Evolutionary conservation across 1,140 invertebrate genomes (phyloP).

Genomic region (Onthophagus taurus): DNA sequence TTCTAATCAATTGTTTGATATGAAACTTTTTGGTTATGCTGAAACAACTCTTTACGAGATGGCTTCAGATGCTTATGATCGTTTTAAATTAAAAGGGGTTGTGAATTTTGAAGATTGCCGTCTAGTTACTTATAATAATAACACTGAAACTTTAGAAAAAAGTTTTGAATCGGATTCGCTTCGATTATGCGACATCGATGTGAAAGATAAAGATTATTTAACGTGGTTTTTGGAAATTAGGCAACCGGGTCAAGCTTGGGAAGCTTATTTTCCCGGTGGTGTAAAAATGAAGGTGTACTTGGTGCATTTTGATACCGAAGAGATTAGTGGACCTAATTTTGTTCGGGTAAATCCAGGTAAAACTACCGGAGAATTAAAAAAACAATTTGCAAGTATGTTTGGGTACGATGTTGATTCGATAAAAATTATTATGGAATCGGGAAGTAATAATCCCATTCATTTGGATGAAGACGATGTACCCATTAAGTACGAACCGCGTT

Average conservation of each 20-base stretch:
- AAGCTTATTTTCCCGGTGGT: constrained; percentile 55
- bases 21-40: constrained; percentile 43
- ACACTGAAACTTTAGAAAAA: constrained; percentile 56
- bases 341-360: constrained; percentile 50
- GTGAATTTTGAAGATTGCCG: constrained; percentile 58
- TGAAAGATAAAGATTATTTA: constrained; percentile 22
- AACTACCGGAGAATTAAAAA: constrained; percentile 52
- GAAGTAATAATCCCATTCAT: constrained; percentile 40
- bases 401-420: constrained; percentile 41
- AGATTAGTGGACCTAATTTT: constrained; percentile 51
- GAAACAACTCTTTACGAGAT: constrained; percentile 50
- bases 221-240: constrained; percentile 59
- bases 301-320: constrained; percentile 50
- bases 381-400: constrained; percentile 43
- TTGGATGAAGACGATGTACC: constrained; percentile 38
- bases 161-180: constrained; percentile 56
- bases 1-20: constrained; percentile 43
- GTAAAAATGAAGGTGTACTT: constrained; percentile 54
- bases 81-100: constrained; percentile 49
- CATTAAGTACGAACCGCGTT: constrained; percentile 26
- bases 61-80: constrained; percentile 48
- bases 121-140: constrained; percentile 61
- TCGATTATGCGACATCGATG: constrained; percentile 43
- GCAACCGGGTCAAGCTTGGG: constrained; percentile 51
- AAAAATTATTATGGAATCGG: constrained; percentile 42